These are phyloP conservation scores for Blastomussa wellsi DNA, from an alignment of 92 coral and sea anemone genomes.

Conservation along the genomic window DNA sequence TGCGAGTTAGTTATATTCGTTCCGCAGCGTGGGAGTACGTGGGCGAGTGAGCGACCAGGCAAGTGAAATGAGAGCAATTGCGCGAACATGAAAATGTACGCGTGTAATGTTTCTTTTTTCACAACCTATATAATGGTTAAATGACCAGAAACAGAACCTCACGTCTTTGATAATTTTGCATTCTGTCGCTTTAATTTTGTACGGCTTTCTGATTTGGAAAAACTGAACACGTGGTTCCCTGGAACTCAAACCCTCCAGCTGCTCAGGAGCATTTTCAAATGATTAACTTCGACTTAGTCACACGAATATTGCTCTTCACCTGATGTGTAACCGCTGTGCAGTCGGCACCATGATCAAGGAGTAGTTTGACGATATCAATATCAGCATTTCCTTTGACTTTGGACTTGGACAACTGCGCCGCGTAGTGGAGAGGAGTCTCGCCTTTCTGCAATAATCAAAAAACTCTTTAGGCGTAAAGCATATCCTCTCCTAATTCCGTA, in stretches of 20 bases:
- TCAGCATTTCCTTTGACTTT: constrained; percentile 66
- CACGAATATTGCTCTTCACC: neutral
- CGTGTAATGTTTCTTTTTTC: too few species aligned
- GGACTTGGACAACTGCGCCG: constrained; percentile 66
- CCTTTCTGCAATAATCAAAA: constrained; percentile 69
- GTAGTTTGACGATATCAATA: constrained; percentile 67
- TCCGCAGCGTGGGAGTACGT: neutral
- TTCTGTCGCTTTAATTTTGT: too few species aligned
- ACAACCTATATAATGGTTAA: neutral
- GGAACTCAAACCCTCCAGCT: neutral
- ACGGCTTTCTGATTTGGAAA: neutral
- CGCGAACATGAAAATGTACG: too few species aligned
- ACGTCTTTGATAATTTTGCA: neutral
- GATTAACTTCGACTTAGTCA: neutral
- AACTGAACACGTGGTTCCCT: neutral
- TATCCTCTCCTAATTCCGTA: neutral
- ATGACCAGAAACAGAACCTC: neutral
- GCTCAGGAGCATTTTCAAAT: neutral
- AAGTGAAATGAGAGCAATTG: too few species aligned
- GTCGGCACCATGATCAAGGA: constrained; percentile 82
- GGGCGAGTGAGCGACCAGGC: neutral
- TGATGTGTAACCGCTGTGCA: constrained; percentile 72
- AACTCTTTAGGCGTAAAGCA: neutral
- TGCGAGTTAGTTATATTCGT: too few species aligned
- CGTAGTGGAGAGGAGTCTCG: constrained; percentile 90